Conservation (phyloP, 2,113 vertebrate species). For the Hepsetus odoe region DNA sequence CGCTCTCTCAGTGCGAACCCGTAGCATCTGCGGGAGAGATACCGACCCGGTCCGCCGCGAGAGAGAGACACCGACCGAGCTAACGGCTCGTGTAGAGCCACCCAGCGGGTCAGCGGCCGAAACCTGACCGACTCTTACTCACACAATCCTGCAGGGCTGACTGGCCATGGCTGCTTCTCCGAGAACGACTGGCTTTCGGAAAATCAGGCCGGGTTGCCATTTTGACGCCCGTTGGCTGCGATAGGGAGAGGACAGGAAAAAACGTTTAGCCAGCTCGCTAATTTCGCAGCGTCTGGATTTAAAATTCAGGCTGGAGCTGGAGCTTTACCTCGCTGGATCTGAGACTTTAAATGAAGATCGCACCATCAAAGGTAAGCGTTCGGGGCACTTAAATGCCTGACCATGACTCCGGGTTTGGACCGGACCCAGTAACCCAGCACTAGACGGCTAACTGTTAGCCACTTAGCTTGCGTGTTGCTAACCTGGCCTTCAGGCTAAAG, state of each 20-base stretch:
- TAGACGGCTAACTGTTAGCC: conserved; percentile 17
- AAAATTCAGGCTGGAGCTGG: conserved; percentile 73
- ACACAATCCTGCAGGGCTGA: not conserved
- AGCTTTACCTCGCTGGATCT: conserved; percentile 79
- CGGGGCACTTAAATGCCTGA: no score
- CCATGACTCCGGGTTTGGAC: no score
- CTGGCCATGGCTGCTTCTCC: conserved; percentile 27
- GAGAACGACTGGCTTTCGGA: not conserved
- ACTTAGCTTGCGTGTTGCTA: conserved; percentile 11
- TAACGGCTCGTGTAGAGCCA: conserved; percentile 31
- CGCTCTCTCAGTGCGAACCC: conserved; percentile 50
- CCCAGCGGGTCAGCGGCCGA: conserved; percentile 58
- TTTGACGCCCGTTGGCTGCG: conserved; percentile 18
- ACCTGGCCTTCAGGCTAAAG: not conserved
- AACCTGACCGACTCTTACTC: no score
- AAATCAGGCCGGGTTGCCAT: conserved; percentile 14
- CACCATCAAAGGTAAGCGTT: conserved; percentile 78
- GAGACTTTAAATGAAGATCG: conserved; percentile 84
- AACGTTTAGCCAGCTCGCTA: conserved; percentile 67
- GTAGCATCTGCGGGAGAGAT: conserved; percentile 50
- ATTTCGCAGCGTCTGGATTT: conserved; percentile 40
- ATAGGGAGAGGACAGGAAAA: no score
- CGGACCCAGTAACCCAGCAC: not conserved
- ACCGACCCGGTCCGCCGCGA: no score
- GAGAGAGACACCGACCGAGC: conserved; percentile 45